phyloP scores from a whole-genome alignment of 1,140 invertebrate genomes.

The Leptopilina clavipes region DNA sequence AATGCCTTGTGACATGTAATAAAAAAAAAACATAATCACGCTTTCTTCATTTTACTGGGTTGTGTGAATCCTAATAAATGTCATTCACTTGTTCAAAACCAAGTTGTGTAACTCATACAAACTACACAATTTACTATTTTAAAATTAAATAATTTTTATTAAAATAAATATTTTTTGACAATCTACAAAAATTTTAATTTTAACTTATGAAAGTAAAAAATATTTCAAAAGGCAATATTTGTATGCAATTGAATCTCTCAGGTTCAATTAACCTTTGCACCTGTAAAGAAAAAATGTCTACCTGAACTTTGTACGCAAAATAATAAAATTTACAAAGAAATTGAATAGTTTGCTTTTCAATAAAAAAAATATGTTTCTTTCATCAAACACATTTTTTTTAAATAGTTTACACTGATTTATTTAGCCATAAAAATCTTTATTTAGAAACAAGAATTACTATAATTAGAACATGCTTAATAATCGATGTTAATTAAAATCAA shows the following conservation, averaged over 20 bases:
- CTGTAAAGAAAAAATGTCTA: not conserved
- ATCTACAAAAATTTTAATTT: too few species aligned
- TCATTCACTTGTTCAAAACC: not conserved
- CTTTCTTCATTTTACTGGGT: not conserved
- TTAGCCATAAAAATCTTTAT: not conserved
- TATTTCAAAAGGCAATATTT: too few species aligned
- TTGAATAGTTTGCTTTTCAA: too few species aligned
- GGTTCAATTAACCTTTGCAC: not conserved
- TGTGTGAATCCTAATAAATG: conserved; percentile 16
- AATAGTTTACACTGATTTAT: too few species aligned
- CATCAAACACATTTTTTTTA: too few species aligned
- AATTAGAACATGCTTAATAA: not conserved
- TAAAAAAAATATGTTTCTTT: too few species aligned
- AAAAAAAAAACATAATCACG: not conserved
- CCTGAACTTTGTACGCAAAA: not conserved
- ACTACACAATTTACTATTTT: not conserved
- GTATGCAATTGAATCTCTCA: not conserved
- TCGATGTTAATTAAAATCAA: not conserved
- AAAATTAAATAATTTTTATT: too few species aligned
- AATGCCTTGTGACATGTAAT: not conserved
- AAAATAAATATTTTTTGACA: too few species aligned
- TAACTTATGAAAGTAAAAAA: too few species aligned
- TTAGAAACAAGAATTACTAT: conserved; percentile 1
- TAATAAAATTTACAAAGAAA: not conserved
- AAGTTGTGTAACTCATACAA: not conserved